Evolutionary conservation across 2,797 vertebrate genomes (phyloP), one percentile per base, ranked within the genome.

Genomic region (Potorous gilbertii): DNA sequence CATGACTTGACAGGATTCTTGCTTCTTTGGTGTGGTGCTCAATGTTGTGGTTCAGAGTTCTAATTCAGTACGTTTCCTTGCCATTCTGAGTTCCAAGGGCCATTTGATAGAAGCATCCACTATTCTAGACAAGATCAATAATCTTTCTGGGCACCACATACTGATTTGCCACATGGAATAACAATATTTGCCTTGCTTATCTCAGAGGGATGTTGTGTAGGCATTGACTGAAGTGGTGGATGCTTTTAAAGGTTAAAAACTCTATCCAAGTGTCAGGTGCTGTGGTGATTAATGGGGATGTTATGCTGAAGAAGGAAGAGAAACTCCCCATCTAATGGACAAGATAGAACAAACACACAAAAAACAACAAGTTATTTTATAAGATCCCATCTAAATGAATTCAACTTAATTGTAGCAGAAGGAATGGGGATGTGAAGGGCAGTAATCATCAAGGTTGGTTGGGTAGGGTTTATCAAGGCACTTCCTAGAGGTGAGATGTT

Each of bases 401-500:
- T n/a, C 55, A 89, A 6, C 4, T 8, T n/a, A 59, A 94, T 18
- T 59, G 62, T 89, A 40, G 56, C 21, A 12, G n/a, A 92, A 57
- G 21, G 0, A 31, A 34, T 92, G 89, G 52, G 91, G 87, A 90
- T 11, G 54, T 55, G 54, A 57, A 94, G 57, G 56, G 24, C n/a
- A 94, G 81, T 55, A 54, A 31, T 50, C 90, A 24, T 93, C 50
- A 12, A 50, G 9, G 50, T 14, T 31, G 29, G 27, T 18, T 29
- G 27, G 40, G 28, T 28, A 5, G 1, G 90, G 50, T 52, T 54
- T 56, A 28, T 90, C 28, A 46, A 24, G 93, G 92, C 29, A 29
- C 66, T 93, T 93, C 87, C 40, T 10, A 55, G 89, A 94, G 46
- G 90, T 94, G 55, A 87, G n/a, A 3, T n/a, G 29, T 16, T 93